Evolutionary conservation across 2,113 vertebrate species (phyloP).

Genomic region (Anguilla rostrata): DNA sequence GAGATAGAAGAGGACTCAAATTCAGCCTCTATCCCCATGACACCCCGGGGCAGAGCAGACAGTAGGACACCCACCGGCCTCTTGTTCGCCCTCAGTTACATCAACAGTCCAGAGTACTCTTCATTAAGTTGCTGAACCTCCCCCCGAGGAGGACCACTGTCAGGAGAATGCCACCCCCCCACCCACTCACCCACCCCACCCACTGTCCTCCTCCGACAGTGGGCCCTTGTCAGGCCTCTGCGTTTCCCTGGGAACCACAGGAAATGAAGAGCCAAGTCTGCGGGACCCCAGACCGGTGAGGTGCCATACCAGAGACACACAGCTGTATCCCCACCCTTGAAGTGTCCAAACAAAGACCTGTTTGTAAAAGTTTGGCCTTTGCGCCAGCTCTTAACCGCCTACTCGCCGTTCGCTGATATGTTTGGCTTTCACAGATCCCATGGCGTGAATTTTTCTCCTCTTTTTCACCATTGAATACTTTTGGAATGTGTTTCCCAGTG

Average conservation of each 20-base stretch:
- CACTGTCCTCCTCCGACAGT: background rate
- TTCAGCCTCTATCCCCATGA: background rate
- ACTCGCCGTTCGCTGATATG: background rate
- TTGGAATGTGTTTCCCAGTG: background rate
- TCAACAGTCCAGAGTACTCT: constrained; percentile 17
- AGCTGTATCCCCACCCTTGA: background rate
- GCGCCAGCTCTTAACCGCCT: background rate
- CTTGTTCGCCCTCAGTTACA: background rate
- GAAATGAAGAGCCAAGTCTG: constrained; percentile 27
- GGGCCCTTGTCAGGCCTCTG: background rate
- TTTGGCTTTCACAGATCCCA: background rate
- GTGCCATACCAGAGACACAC: constrained; percentile 22
- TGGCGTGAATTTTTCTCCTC: background rate
- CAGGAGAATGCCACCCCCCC: constrained; percentile 19
- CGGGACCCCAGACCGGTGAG: background rate
- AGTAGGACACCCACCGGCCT: background rate
- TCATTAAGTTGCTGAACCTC: constrained; percentile 24
- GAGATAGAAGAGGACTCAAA: background rate
- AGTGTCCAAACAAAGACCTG: constrained; percentile 16
- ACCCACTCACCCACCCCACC: background rate
- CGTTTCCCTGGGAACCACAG: constrained; percentile 25
- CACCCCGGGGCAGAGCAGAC: background rate
- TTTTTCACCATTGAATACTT: background rate
- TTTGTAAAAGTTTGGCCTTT: background rate
- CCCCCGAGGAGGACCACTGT: background rate